Evolutionary conservation across 2,113 vertebrate species (phyloP), one percentile per base, ranked within the genome.

Genomic region (Benitochromis conjunctus): DNA sequence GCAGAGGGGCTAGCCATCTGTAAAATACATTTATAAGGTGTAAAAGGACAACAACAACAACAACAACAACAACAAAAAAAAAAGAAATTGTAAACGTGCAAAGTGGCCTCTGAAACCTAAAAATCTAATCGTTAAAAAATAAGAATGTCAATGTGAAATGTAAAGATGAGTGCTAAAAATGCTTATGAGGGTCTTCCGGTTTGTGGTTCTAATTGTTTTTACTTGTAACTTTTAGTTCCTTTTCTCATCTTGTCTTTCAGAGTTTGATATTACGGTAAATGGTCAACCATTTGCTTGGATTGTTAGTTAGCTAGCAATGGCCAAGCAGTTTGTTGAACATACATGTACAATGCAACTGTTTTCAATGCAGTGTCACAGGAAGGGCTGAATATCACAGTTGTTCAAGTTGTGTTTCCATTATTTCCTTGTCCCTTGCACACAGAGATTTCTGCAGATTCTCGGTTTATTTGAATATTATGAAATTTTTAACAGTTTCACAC

Each of bases 121-220:
- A 21, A 13, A 38, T 21, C 21, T 41, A 66, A 13, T 41, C 34
- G 21, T 14, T 64, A 64, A n/a, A 36, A 34, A 36, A 11, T 36
- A 9, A 36, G 0, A 41, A 41, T 2, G 34, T 64, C 10, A 0
- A 38, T 38, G 34, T 38, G 60, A 38, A n/a, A n/a, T n/a, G n/a
- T n/a, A n/a, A n/a, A n/a, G n/a, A n/a, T n/a, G n/a, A n/a, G n/a
- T n/a, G n/a, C n/a, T 66, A 66, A 38, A 66, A 66, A 41, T 19
- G 31, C 1, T 5, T 38, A 3, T 38, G 38, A 38, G 36, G 36
- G 36, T 9, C 36, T 36, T n/a, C 36, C 21, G 62, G 36, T 66
- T 66, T 66, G 36, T 21, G 36, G 10, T 66, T 66, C 62, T 0
- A 21, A 13, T 2, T 41, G n/a, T 48, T 41, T 69, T 69, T 43